A percentile compares a stretch with the other conserved stretches of the same genome.
These are phyloP conservation scores for Nudaria mundana DNA, from an alignment of 2,888 invertebrate species.

Conservation along the genomic window DNA sequence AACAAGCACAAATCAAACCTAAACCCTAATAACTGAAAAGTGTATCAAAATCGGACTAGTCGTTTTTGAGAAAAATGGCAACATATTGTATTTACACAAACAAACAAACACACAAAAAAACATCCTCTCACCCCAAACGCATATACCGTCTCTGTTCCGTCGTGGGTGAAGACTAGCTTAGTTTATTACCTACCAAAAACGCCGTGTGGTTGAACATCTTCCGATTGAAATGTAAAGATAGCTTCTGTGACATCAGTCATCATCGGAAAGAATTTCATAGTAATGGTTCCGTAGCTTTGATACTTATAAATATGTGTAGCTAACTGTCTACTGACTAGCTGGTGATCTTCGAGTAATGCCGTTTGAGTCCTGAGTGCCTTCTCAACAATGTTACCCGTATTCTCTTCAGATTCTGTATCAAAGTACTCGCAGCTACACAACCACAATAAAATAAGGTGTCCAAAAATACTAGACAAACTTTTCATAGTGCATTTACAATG, in stretches of 20 bases:
- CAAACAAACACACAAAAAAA: no score
- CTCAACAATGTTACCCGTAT: slow-evolving; percentile 62
- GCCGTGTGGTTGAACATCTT: no score
- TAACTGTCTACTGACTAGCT: slow-evolving; percentile 70
- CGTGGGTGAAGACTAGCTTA: slow-evolving; percentile 12
- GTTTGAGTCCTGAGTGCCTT: slow-evolving; percentile 64
- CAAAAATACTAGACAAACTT: slow-evolving; percentile 37
- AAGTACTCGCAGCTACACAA: slow-evolving; percentile 53
- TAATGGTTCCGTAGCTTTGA: slow-evolving; percentile 70
- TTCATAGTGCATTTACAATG: slow-evolving; percentile 52
- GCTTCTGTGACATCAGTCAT: slow-evolving; percentile 66
- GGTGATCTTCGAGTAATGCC: slow-evolving; percentile 61
- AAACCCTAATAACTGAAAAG: no score
- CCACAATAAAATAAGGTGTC: slow-evolving; percentile 56
- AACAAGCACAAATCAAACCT: no score
- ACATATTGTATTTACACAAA: no score
- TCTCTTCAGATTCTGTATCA: slow-evolving; percentile 56
- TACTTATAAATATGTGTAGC: slow-evolving; percentile 72
- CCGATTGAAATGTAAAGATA: slow-evolving; percentile 70
- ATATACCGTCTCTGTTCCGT: no score
- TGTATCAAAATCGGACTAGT: no score
- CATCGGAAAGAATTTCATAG: slow-evolving; percentile 67
- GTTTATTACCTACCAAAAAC: slow-evolving; percentile 62
- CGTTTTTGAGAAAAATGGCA: no score
- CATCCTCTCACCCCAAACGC: no score